A percentile compares a stretch with the other conserved stretches of the same genome.
Conservation (phyloP, 2,113 vertebrate genomes). For the Podarcis muralis region DNA sequence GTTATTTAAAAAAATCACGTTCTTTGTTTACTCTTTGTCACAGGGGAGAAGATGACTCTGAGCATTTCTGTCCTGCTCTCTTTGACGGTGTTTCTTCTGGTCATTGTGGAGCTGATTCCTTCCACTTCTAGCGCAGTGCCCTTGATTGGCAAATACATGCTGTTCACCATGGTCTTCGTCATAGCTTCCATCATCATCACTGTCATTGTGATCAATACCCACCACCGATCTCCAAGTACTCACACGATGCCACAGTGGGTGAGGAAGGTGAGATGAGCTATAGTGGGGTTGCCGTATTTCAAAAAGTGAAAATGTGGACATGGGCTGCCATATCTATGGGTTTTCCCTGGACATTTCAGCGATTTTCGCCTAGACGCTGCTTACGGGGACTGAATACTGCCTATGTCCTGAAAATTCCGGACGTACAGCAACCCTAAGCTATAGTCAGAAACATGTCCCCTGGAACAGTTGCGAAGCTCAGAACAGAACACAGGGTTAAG, state of each 20-base stretch:
- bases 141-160: constrained; percentile 97
- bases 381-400: too few species aligned
- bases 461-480: neutral
- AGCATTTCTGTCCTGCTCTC: constrained; percentile 97
- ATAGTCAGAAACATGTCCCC: too few species aligned
- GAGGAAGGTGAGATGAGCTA: constrained; percentile 83
- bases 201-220: constrained; percentile 95
- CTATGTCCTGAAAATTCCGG: too few species aligned
- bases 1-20: too few species aligned
- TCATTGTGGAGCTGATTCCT: constrained; percentile 97
- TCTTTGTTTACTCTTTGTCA: neutral
- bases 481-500: neutral
- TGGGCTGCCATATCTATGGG: too few species aligned
- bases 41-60: constrained; percentile 98
- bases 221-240: constrained; percentile 96
- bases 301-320: too few species aligned
- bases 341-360: too few species aligned
- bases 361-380: too few species aligned
- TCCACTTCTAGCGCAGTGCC: constrained; percentile 97
- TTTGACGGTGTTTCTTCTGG: constrained; percentile 95
- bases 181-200: constrained; percentile 97
- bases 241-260: constrained; percentile 96
- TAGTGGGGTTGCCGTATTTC: neutral
- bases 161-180: constrained; percentile 99
- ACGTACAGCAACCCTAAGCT: too few species aligned